These are phyloP conservation scores for Alcis repandata DNA, from an alignment of 2,888 invertebrate species.

Conservation along the genomic window DNA sequence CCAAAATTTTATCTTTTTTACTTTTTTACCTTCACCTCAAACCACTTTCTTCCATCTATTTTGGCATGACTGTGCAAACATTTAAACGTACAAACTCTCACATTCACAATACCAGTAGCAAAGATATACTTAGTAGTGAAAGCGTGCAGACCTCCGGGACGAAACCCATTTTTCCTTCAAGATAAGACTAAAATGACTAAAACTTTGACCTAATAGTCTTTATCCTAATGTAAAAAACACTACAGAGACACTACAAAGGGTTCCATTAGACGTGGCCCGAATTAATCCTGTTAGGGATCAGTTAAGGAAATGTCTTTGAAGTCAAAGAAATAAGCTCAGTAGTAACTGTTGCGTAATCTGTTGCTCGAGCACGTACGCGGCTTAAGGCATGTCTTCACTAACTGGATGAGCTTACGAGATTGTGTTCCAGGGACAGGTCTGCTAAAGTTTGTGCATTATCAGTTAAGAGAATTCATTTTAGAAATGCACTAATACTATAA, in stretches of 20 bases:
- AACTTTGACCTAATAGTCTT: conserved; percentile 1
- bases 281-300: conserved; percentile 57
- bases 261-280: conserved; percentile 55
- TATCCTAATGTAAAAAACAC: conserved; percentile 29
- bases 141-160: background rate
- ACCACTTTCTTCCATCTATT: no score
- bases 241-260: conserved; percentile 32
- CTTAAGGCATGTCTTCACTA: conserved; percentile 37
- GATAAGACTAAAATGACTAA: background rate
- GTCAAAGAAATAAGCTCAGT: conserved; percentile 54
- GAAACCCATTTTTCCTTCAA: background rate
- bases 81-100: no score
- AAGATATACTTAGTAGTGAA: no score
- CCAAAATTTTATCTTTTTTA: no score
- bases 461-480: background rate
- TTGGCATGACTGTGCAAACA: no score
- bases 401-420: conserved; percentile 35
- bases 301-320: conserved; percentile 52
- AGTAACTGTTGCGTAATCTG: conserved; percentile 34
- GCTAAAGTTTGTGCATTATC: background rate
- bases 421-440: conserved; percentile 30
- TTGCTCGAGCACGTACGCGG: conserved; percentile 49
- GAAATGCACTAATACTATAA: no score
- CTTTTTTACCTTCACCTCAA: no score
- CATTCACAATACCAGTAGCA: no score